phyloP scores from a whole-genome alignment of 1,140 invertebrate species.

The Drosophila ambigua region DNA sequence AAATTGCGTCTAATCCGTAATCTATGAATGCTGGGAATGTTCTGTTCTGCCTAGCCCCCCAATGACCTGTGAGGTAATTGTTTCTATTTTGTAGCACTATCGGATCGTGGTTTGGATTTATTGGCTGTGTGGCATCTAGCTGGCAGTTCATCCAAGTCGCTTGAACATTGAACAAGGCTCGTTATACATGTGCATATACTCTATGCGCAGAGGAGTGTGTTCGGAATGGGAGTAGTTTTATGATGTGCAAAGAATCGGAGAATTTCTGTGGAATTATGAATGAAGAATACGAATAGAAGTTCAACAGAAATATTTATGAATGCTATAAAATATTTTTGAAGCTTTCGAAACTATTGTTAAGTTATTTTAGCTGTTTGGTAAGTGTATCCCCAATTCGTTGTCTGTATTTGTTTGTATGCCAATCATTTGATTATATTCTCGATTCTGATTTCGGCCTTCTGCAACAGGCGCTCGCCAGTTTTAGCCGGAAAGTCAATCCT shows the following conservation, averaged over 20 bases:
- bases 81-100: constrained; percentile 34
- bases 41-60: constrained; percentile 17
- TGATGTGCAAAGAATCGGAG: too few relatives aligned
- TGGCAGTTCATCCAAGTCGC: constrained; percentile 12
- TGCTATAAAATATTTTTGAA: too few relatives aligned
- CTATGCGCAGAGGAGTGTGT: too few relatives aligned
- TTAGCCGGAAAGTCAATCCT: constrained; percentile 46
- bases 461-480: constrained; percentile 67
- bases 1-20: constrained; percentile 27
- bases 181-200: too few relatives aligned
- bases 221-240: too few relatives aligned
- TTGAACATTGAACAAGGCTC: constrained; percentile 9
- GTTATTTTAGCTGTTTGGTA: not conserved
- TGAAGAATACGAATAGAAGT: too few relatives aligned
- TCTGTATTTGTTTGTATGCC: constrained; percentile 10
- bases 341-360: too few relatives aligned
- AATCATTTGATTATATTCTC: not conserved
- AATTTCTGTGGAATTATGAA: too few relatives aligned
- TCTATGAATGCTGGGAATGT: constrained; percentile 9
- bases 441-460: constrained; percentile 38
- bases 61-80: constrained; percentile 52
- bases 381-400: constrained; percentile 34
- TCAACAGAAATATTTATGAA: too few relatives aligned
- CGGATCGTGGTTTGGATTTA: constrained; percentile 14
- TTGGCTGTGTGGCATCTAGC: not conserved